Evolutionary conservation across 2,113 vertebrate species (phyloP).

Genomic region (human (Homo sapiens)): DNA sequence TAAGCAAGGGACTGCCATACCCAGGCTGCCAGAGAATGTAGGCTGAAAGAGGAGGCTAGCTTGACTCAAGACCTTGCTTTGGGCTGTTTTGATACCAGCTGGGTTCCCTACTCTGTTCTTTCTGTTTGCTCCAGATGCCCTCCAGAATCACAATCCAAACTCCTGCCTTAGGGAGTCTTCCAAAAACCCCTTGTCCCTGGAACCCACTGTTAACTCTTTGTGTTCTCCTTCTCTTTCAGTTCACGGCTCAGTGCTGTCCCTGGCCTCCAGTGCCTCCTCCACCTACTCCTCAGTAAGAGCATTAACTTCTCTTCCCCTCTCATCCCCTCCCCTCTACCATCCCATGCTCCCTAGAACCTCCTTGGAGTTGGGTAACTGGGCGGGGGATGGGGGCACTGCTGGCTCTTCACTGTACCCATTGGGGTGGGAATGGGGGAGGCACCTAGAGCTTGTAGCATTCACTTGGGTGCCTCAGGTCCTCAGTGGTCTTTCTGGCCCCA

Average conservation of each 20-base stretch:
- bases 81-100: background rate
- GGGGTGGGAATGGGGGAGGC: background rate
- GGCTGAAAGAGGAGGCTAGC: background rate
- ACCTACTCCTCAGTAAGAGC: constrained; percentile 96
- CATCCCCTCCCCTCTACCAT: accelerated
- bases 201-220: constrained; percentile 45
- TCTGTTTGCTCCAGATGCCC: constrained; percentile 27
- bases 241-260: constrained; percentile 95
- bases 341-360: background rate
- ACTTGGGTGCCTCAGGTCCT: background rate
- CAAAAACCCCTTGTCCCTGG: background rate
- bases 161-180: background rate
- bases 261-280: constrained; percentile 96
- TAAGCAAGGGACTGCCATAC: background rate
- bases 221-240: constrained; percentile 87
- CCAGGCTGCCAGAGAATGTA: background rate
- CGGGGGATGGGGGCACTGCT: no score
- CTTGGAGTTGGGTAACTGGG: background rate
- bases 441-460: background rate
- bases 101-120: background rate
- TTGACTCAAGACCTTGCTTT: background rate
- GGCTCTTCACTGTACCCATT: background rate
- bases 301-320: background rate
- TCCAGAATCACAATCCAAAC: constrained; percentile 35
- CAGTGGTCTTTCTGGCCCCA: background rate